Evolutionary conservation across 1,140 invertebrate genomes (phyloP).

Genomic region (Tyrophagus putrescentiae): DNA sequence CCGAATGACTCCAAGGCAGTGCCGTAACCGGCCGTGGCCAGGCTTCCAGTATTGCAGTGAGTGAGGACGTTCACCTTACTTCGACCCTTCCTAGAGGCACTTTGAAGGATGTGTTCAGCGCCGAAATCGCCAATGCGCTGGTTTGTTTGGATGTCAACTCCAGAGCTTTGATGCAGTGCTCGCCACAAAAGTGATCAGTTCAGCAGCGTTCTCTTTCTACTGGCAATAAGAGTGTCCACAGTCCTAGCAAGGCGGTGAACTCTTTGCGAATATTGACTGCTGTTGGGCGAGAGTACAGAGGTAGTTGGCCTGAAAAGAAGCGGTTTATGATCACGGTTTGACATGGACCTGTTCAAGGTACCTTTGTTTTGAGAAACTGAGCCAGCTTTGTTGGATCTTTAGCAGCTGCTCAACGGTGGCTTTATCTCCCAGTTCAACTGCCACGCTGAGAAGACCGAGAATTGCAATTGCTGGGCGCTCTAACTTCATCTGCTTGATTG

Average conservation of each 20-base stretch:
- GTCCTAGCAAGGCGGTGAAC: constrained; percentile 47
- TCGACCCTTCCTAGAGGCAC: constrained; percentile 33
- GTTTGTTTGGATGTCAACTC: constrained; percentile 71
- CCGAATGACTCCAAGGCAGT: constrained; percentile 86
- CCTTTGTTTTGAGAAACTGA: constrained; percentile 49
- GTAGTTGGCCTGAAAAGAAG: constrained; percentile 54
- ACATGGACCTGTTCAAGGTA: neutral
- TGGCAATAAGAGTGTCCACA: constrained; percentile 2
- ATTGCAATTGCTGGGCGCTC: constrained; percentile 83
- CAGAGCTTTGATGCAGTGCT: constrained; percentile 60
- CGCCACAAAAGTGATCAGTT: constrained; percentile 41
- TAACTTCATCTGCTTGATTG: constrained; percentile 86
- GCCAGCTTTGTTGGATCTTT: constrained; percentile 38
- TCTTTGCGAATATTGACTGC: constrained; percentile 89
- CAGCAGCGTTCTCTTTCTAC: neutral
- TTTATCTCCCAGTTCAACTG: constrained; percentile 55
- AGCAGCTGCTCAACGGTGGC: constrained; percentile 34
- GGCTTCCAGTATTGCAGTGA: constrained; percentile 92
- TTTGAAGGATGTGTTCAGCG: constrained; percentile 53
- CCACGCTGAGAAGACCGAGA: constrained; percentile 77
- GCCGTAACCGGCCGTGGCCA: constrained; percentile 62
- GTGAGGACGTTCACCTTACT: constrained; percentile 59
- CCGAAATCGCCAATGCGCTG: constrained; percentile 66
- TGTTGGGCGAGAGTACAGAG: constrained; percentile 82
- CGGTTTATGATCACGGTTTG: neutral